Percentiles rank a stretch among this genome's conserved stretches.
Conservation (phyloP, 2,888 invertebrate genomes). For the Sarcophaga rosellei region DNA sequence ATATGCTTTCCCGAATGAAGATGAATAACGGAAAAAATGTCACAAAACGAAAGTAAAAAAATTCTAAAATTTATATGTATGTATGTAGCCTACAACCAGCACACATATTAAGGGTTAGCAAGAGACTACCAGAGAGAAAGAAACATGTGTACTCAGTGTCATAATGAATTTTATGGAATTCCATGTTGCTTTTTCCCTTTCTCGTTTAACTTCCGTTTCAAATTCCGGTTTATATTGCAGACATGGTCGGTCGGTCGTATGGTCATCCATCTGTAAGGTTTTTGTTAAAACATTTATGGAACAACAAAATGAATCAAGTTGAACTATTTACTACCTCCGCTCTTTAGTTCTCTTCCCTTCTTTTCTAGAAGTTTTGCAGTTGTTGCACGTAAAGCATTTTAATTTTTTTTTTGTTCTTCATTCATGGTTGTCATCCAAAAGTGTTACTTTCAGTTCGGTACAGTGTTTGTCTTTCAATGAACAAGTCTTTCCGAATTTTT, state of each 20-base stretch:
- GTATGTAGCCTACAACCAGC: neutral
- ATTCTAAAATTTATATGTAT: neutral
- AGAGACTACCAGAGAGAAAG: neutral
- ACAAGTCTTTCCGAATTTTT: neutral
- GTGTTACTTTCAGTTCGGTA: constrained; percentile 57
- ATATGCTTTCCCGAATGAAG: neutral
- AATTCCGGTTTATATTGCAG: constrained; percentile 63
- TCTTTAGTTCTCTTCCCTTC: neutral
- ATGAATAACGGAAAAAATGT: constrained; percentile 13
- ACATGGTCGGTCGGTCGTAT: constrained; percentile 57
- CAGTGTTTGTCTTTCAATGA: constrained; percentile 31
- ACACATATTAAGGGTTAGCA: neutral
- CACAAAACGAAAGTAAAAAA: constrained; percentile 2
- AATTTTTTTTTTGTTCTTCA: neutral
- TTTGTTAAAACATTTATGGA: constrained; percentile 65
- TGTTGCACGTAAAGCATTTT: neutral
- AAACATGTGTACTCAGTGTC: constrained; percentile 52
- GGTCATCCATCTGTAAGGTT: constrained; percentile 52
- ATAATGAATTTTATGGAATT: constrained; percentile 54
- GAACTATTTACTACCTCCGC: neutral
- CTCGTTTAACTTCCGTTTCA: constrained; percentile 55
- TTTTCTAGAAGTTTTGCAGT: neutral
- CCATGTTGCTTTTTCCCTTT: constrained; percentile 19
- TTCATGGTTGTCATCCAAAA: constrained; percentile 56
- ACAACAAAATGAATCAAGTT: constrained; percentile 49